These are phyloP conservation scores for Tragelaphus strepsiceros DNA, from an alignment of 2,113 vertebrate species.

Conservation along the genomic window DNA sequence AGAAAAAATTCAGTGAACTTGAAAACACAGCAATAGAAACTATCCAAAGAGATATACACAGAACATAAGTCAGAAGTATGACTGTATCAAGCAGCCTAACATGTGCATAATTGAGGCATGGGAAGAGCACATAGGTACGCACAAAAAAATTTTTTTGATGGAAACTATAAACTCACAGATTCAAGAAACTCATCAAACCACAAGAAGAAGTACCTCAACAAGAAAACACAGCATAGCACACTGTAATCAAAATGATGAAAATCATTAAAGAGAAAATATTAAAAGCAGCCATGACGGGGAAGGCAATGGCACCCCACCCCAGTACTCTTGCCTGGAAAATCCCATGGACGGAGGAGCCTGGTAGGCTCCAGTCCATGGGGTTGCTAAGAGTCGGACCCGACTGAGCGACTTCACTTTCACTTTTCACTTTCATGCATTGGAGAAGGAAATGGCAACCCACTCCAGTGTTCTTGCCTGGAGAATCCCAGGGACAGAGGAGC, in stretches of 20 bases:
- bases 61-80: not conserved
- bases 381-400: too few species aligned
- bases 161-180: constrained; percentile 1
- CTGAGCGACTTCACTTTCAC: too few species aligned
- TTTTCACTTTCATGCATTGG: too few species aligned
- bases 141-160: not conserved
- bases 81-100: not conserved
- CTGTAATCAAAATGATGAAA: not conserved
- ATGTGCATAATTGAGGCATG: not conserved
- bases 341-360: too few species aligned
- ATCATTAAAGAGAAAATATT: constrained; percentile 19
- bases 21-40: not conserved
- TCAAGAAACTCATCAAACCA: not conserved
- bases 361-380: too few species aligned
- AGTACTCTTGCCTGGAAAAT: too few species aligned
- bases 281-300: not conserved
- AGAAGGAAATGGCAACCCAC: too few species aligned
- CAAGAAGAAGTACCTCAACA: constrained; percentile 2
- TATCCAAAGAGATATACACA: not conserved
- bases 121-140: not conserved
- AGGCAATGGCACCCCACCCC: too few species aligned
- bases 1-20: not conserved
- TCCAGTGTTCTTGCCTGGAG: too few species aligned
- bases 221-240: not conserved
- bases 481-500: too few species aligned